Percentiles rank a stretch among this genome's conserved stretches.
Conservation (phyloP, 1,140 invertebrate species). For the Heliconius hermathena region DNA sequence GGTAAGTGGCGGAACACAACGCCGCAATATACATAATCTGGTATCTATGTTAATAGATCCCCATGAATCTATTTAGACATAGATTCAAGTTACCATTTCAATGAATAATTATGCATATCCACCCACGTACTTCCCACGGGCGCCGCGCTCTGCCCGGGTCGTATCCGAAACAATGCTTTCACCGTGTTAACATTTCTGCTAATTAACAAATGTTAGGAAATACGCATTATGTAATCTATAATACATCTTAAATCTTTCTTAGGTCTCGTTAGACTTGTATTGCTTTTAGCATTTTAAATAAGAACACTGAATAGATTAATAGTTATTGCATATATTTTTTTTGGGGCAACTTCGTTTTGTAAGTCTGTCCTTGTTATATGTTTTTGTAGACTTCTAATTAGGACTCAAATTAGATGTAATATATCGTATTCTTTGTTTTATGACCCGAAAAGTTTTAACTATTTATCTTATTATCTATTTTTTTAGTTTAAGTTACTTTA, state of each 20-base stretch:
- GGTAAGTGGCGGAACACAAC: neutral
- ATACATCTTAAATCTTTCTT: conserved; percentile 22
- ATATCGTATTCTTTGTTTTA: too few species aligned
- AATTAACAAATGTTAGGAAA: conserved; percentile 65
- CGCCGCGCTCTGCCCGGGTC: conserved; percentile 47
- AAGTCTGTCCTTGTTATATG: neutral
- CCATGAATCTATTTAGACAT: neutral
- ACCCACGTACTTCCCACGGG: conserved; percentile 42
- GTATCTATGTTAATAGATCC: conserved; percentile 5
- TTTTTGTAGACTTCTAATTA: neutral
- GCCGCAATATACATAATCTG: neutral
- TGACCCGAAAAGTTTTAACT: too few species aligned
- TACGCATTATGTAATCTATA: conserved; percentile 30
- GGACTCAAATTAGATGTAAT: neutral
- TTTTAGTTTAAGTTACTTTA: too few species aligned
- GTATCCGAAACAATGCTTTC: conserved; percentile 71
- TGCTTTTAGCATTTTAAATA: conserved; percentile 10
- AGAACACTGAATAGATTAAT: conserved; percentile 1
- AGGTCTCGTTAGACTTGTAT: conserved; percentile 1
- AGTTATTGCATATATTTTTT: neutral
- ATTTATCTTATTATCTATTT: too few species aligned
- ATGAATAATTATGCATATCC: conserved; percentile 28
- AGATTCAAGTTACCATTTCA: conserved; percentile 12
- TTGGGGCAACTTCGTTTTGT: neutral
- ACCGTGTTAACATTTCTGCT: conserved; percentile 64